These are phyloP conservation scores for Ophioninae sp. DNA, from an alignment of 2,888 invertebrate genomes.

Conservation along the genomic window DNA sequence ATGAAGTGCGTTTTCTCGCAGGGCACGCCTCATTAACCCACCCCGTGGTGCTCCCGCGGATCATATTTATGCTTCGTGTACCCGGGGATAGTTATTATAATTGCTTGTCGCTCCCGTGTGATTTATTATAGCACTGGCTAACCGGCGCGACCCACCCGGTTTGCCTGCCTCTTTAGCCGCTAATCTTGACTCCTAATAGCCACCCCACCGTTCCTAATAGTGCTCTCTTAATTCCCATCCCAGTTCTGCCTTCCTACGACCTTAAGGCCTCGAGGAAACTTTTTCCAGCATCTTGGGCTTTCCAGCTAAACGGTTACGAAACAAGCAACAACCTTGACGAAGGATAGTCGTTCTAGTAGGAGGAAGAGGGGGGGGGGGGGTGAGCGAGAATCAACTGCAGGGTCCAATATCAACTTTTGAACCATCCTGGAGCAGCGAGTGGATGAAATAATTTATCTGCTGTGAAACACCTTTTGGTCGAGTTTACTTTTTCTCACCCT, in stretches of 20 bases:
- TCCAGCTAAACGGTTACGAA: neutral
- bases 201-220: slow-evolving; percentile 62
- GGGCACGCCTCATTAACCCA: slow-evolving; percentile 76
- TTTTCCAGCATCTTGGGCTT: slow-evolving; percentile 24
- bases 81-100: slow-evolving; percentile 77
- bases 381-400: neutral
- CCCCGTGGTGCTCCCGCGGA: slow-evolving; percentile 70
- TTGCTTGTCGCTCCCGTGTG: slow-evolving; percentile 78
- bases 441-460: neutral
- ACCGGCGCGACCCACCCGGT: slow-evolving; percentile 69
- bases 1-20: slow-evolving; percentile 72
- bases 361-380: neutral
- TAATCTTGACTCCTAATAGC: slow-evolving; percentile 70
- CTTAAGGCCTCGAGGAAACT: slow-evolving; percentile 39
- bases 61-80: slow-evolving; percentile 75
- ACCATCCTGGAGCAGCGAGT: neutral
- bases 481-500: neutral
- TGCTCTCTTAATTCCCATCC: slow-evolving; percentile 22
- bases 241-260: slow-evolving; percentile 2
- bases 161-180: slow-evolving; percentile 70
- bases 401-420: slow-evolving; percentile 11
- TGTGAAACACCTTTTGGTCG: neutral
- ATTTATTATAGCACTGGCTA: slow-evolving; percentile 74
- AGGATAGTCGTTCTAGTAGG: too few relatives aligned
- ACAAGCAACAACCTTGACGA: neutral